Percentiles rank a stretch among this genome's conserved stretches.
These are phyloP conservation scores for Sphecodes monilicornis DNA, from an alignment of 2,888 invertebrate species.

Conservation along the genomic window DNA sequence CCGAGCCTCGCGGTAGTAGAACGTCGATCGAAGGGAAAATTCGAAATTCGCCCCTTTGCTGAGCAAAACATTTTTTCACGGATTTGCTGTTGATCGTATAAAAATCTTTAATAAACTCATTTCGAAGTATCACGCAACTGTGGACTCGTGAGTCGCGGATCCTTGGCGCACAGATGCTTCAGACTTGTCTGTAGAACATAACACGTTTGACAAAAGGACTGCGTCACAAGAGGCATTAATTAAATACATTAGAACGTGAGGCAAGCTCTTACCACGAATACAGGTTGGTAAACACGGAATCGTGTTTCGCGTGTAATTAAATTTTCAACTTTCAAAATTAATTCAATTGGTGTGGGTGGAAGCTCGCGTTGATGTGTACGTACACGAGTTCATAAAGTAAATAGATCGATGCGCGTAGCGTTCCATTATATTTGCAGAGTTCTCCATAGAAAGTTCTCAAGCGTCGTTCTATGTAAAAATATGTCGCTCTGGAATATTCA, in stretches of 20 bases:
- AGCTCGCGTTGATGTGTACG: background rate
- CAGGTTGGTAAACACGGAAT: background rate
- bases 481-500: background rate
- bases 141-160: background rate
- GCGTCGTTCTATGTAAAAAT: background rate
- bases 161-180: too few relatives aligned
- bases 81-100: background rate
- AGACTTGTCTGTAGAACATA: background rate
- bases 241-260: background rate
- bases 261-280: background rate
- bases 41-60: background rate
- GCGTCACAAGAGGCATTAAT: background rate
- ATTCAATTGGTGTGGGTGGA: background rate
- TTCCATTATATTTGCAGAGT: background rate
- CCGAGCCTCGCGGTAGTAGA: background rate
- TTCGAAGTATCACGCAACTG: background rate
- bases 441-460: background rate
- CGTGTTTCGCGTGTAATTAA: background rate
- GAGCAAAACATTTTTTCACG: background rate
- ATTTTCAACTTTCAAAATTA: conserved; percentile 4
- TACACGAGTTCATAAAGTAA: background rate
- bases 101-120: background rate
- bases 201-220: background rate
- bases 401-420: background rate
- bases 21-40: background rate